Evolutionary conservation across 2,113 vertebrate species (phyloP).

Genomic region (Halichoerus grypus): DNA sequence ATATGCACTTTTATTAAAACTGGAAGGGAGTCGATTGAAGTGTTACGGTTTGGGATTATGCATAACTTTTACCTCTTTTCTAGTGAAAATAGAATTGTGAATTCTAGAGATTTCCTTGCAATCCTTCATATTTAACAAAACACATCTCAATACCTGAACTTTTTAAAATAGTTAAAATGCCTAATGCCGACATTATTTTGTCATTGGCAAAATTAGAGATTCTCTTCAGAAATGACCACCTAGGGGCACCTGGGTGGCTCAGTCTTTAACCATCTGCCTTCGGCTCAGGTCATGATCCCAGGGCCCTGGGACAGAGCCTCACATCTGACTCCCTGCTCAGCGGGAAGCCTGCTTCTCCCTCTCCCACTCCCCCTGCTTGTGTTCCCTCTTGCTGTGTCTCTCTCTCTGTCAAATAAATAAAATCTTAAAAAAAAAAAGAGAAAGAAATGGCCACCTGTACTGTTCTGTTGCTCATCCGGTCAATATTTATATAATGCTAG

Average conservation of each 20-base stretch:
- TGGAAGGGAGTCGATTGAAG: neutral
- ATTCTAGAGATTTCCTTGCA: neutral
- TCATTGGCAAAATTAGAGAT: slow-evolving; percentile 11
- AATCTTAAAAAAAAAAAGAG: no score
- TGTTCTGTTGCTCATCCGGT: neutral
- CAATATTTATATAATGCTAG: neutral
- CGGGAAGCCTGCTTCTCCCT: no score
- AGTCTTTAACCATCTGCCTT: no score
- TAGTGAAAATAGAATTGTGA: neutral
- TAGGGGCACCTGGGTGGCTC: no score
- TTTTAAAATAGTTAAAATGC: neutral
- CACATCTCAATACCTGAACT: neutral
- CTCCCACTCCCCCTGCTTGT: no score
- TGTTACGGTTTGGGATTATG: neutral
- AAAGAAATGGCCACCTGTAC: neutral
- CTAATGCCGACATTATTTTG: neutral
- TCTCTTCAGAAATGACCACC: neutral
- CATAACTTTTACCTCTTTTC: neutral
- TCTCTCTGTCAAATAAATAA: no score
- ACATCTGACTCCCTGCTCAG: no score
- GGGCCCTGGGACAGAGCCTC: no score
- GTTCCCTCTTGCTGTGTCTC: no score
- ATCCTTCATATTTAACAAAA: slow-evolving; percentile 43
- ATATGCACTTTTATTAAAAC: neutral
- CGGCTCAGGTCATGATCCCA: no score